These are phyloP conservation scores for Caenorhabditis sinica DNA, from an alignment of 2,888 invertebrate species.

Conservation along the genomic window DNA sequence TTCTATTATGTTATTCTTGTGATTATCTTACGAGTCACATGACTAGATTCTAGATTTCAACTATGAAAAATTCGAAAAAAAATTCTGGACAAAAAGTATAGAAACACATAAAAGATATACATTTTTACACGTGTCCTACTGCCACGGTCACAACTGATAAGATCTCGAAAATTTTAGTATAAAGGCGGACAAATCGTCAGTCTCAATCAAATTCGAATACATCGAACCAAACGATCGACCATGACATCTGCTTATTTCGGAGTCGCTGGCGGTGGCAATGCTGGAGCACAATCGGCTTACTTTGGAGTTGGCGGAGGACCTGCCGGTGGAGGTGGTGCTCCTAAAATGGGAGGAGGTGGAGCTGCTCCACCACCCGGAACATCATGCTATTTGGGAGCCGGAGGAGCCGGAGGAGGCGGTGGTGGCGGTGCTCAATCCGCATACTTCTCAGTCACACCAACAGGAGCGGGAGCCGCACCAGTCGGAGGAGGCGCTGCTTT, in stretches of 20 bases:
- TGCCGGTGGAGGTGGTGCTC: slow-evolving; percentile 59
- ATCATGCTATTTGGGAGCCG: slow-evolving; percentile 56
- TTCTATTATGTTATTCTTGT: too few species aligned
- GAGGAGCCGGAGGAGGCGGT: slow-evolving; percentile 55
- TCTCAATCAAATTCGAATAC: slow-evolving; percentile 42
- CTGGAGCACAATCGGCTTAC: slow-evolving; percentile 65
- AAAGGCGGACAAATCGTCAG: slow-evolving; percentile 4
- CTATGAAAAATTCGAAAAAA: too few species aligned
- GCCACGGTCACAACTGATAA: slow-evolving; percentile 25
- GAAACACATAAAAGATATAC: too few species aligned
- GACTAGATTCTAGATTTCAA: too few species aligned
- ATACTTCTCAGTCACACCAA: slow-evolving; percentile 52
- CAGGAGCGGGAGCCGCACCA: slow-evolving; percentile 54
- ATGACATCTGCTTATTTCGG: slow-evolving; percentile 74
- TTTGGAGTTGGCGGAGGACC: slow-evolving; percentile 57
- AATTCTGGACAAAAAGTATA: too few species aligned
- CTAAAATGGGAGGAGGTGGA: slow-evolving; percentile 75
- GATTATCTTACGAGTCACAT: background rate
- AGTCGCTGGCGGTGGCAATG: slow-evolving; percentile 66
- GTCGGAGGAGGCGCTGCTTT: slow-evolving; percentile 53
- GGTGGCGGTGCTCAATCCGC: slow-evolving; percentile 65
- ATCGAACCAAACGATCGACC: slow-evolving; percentile 33
- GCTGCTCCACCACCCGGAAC: slow-evolving; percentile 63
- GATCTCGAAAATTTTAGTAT: slow-evolving; percentile 26
- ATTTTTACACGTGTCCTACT: background rate